These are phyloP conservation scores for Scarus forsteni DNA, from an alignment of 2,797 vertebrate genomes.

Conservation along the genomic window DNA sequence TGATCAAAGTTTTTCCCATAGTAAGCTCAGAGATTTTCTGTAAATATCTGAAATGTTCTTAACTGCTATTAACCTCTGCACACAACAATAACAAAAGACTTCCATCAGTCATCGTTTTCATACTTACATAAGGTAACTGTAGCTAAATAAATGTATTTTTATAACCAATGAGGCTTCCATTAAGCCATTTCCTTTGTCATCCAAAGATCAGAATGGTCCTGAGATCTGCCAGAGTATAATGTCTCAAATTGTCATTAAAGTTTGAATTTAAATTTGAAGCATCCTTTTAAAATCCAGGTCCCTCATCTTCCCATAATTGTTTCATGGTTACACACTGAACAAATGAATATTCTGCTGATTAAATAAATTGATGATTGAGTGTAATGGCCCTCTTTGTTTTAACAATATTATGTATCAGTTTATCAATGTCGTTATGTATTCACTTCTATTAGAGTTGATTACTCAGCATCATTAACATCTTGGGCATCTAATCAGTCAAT, in stretches of 20 bases:
- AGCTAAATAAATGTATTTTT: too few species aligned
- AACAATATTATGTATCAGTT: slow-evolving; percentile 5
- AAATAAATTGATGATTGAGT: slow-evolving; percentile 1
- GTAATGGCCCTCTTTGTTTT: not conserved
- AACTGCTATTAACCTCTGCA: too few species aligned
- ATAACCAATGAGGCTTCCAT: too few species aligned
- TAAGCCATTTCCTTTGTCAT: not conserved
- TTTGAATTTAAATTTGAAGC: not conserved
- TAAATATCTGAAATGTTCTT: too few species aligned
- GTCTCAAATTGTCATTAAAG: not conserved
- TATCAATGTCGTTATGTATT: not conserved
- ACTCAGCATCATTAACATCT: slow-evolving; percentile 24
- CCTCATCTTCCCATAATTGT: not conserved
- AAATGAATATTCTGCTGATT: slow-evolving; percentile 10
- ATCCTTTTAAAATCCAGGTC: not conserved
- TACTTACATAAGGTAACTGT: too few species aligned
- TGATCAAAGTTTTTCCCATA: too few species aligned
- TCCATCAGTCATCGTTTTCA: too few species aligned
- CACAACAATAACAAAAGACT: too few species aligned
- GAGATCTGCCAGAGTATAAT: not conserved
- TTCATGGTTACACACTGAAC: not conserved
- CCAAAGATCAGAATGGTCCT: not conserved
- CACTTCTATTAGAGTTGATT: slow-evolving; percentile 11
- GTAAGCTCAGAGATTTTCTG: too few species aligned
- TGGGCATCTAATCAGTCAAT: slow-evolving; percentile 33